Evolutionary conservation across 2,797 vertebrate genomes (phyloP).

Genomic region (Typhlichthys eigenmanni): DNA sequence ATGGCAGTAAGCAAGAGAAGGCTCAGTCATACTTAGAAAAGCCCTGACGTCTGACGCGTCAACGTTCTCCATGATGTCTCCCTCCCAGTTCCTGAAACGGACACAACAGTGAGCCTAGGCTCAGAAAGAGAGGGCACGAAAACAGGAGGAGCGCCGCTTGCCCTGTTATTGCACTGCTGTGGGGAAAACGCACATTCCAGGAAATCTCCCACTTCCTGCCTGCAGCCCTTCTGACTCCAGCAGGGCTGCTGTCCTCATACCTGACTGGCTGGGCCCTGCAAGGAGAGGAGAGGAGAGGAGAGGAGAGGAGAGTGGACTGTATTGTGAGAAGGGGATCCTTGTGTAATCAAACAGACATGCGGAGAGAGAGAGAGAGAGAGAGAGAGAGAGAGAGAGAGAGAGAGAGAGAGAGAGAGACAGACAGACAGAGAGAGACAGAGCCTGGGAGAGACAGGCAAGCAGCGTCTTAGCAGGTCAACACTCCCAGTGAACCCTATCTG

Average conservation of each 20-base stretch:
- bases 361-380: background rate
- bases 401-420: background rate
- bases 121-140: conserved; percentile 54
- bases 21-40: conserved; percentile 20
- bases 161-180: conserved; percentile 76
- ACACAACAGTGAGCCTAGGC: conserved; percentile 27
- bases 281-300: conserved; percentile 15
- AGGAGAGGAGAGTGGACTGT: background rate
- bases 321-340: background rate
- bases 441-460: background rate
- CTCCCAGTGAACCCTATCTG: no score
- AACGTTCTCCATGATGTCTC: conserved; percentile 28
- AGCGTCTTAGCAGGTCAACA: no score
- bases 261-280: conserved; percentile 58
- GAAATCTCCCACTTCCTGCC: conserved; percentile 84
- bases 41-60: conserved; percentile 24
- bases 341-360: background rate
- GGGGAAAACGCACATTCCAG: conserved; percentile 81
- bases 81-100: conserved; percentile 28
- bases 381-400: background rate
- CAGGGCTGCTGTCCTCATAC: conserved; percentile 67
- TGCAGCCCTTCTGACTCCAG: conserved; percentile 70
- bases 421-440: background rate
- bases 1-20: background rate
- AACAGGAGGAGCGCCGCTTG: conserved; percentile 67